Percentiles rank a stretch among this genome's conserved stretches.
These are phyloP conservation scores for Masticophis lateralis DNA, from an alignment of 2,797 vertebrate genomes.

Conservation along the genomic window DNA sequence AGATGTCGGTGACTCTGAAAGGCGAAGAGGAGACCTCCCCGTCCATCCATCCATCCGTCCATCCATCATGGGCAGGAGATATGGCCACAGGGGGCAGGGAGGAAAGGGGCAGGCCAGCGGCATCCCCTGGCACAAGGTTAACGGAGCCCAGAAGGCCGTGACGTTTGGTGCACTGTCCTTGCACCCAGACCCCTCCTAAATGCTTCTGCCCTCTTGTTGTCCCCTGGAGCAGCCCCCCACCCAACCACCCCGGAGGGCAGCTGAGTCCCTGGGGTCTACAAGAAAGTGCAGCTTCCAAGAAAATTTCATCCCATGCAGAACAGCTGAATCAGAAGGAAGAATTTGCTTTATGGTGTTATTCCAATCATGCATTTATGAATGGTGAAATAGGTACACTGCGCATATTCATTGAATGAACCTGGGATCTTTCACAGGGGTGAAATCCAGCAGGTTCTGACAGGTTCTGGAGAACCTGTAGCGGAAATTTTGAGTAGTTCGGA, in stretches of 20 bases:
- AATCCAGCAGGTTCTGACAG: no score
- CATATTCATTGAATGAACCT: neutral
- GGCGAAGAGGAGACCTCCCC: slow-evolving; percentile 65
- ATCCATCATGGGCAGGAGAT: slow-evolving; percentile 52
- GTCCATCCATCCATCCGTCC: slow-evolving; percentile 40
- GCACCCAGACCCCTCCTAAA: neutral
- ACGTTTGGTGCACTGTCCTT: fast-evolving
- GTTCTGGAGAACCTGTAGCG: no score
- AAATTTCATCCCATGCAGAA: neutral
- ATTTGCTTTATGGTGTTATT: neutral
- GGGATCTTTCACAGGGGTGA: neutral
- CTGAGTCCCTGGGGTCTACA: neutral
- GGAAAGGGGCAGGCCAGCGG: neutral
- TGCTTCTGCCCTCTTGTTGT: neutral
- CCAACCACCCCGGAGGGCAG: neutral
- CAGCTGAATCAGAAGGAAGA: neutral
- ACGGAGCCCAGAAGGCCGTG: neutral
- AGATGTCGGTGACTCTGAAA: slow-evolving; percentile 76
- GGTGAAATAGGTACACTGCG: neutral
- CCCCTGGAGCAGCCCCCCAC: neutral
- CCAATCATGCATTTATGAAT: neutral
- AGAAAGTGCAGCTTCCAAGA: neutral
- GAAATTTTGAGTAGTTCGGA: no score
- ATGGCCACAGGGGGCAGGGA: slow-evolving; percentile 46
- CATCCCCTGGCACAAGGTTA: neutral